Base-by-base conservation (phyloP, 2,888 invertebrate species). In the Sinotaia quadrata region DNA sequence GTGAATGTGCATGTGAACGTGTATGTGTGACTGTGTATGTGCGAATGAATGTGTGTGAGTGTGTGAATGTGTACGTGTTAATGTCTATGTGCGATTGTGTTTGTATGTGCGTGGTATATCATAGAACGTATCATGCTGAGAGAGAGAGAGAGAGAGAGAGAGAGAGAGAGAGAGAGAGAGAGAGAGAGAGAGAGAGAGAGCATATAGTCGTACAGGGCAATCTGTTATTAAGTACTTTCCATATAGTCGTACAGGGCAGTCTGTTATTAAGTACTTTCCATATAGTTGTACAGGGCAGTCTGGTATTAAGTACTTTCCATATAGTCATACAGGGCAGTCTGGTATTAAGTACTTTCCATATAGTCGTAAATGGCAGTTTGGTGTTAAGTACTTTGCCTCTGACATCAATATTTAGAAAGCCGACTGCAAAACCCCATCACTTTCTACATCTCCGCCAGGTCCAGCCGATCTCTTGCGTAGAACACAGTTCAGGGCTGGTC, bases 121-220 rank as follows among this genome's bases (percentile, higher is more conserved):
- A 41, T 41, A 12, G 18, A 8, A 41, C 8, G 18, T 12, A 41
- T 41, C 8, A 18, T 41, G 15, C 7, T 27, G 54, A 54, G 54
- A 54, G 54, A 29, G 54, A 54, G 54, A 54, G 7, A 54, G 54
- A 54, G 36, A 58, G 58, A 58, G 21, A 58, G 58, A 58, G 58
- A 58, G 58, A 21, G 58, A 34, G 58, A 24, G 58, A 36, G 36
- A 2, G 37, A 21, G 18, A 21, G n/a, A 34, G n/a, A n/a, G 34
- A 10, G 54, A 54, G 54, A 54, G 54, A 29, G 29, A 29, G 54
- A 27, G 27, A 27, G 29, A 21, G 29, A 15, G 54, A 7, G 54
- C 7, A 4, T 7, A 51, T 8, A 41, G 41, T 18, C 10, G 8
- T 41, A 18, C 41, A 41, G 41, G 10, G 8, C 41, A 41, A 12